phyloP scores from a whole-genome alignment of 2,797 vertebrate species.

The Myotis daubentonii region DNA sequence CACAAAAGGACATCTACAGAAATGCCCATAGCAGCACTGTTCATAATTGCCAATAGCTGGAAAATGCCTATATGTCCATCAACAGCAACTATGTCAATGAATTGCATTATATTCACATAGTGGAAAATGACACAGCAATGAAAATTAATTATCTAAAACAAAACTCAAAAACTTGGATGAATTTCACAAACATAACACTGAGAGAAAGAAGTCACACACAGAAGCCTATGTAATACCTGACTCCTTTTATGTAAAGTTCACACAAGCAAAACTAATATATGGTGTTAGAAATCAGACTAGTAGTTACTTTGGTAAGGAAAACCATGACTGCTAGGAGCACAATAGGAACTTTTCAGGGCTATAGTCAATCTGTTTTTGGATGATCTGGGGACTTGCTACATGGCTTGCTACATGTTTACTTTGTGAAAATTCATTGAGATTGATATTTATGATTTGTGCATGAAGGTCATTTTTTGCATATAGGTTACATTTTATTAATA shows the following conservation, averaged over 20 bases:
- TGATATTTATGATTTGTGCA: neutral
- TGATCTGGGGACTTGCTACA: neutral
- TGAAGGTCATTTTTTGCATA: neutral
- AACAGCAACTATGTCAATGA: neutral
- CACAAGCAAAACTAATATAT: neutral
- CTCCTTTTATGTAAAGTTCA: neutral
- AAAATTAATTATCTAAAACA: neutral
- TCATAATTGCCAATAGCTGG: neutral
- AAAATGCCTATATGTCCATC: neutral
- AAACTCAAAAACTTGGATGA: neutral
- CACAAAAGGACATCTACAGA: neutral
- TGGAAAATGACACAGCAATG: neutral
- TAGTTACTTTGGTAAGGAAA: neutral
- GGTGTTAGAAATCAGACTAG: neutral
- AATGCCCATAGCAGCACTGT: neutral
- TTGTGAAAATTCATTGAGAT: neutral
- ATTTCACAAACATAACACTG: neutral
- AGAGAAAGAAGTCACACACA: neutral
- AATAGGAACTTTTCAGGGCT: too few relatives aligned
- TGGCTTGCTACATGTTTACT: neutral
- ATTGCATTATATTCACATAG: neutral
- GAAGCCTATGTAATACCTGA: neutral
- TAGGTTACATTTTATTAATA: constrained; percentile 11
- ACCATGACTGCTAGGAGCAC: neutral
- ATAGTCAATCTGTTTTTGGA: neutral